Evolutionary conservation across 1,140 invertebrate genomes (phyloP).

Genomic region (Chironomus tepperi): DNA sequence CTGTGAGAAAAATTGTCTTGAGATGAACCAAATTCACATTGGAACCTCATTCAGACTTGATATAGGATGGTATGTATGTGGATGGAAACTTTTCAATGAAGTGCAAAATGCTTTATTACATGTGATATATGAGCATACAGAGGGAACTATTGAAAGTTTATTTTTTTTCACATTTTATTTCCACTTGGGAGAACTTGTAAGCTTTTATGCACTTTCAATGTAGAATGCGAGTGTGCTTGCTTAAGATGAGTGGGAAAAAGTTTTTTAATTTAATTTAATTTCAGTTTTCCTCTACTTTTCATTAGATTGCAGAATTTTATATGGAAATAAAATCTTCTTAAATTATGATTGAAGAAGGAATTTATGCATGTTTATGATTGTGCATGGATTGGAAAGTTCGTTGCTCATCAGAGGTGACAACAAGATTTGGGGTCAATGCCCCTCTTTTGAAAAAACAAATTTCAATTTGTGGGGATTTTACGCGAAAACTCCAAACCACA

Average conservation of each 20-base stretch:
- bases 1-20: too few relatives aligned
- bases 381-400: too few relatives aligned
- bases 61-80: neutral
- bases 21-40: too few relatives aligned
- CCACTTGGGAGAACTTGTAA: neutral
- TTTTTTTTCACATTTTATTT: neutral
- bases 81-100: slow-evolving; percentile 16
- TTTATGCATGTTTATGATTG: too few relatives aligned
- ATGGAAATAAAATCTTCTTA: neutral
- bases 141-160: neutral
- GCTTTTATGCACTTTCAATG: neutral
- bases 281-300: neutral
- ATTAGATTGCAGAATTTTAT: neutral
- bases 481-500: too few relatives aligned
- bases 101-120: slow-evolving; percentile 23
- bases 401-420: too few relatives aligned
- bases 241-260: neutral
- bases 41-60: too few relatives aligned
- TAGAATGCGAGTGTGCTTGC: neutral
- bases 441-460: too few relatives aligned
- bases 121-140: neutral
- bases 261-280: slow-evolving; percentile 15
- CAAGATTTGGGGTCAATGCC: too few relatives aligned
- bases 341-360: neutral
- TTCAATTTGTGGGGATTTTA: too few relatives aligned